These are phyloP conservation scores for Triops cancriformis DNA, from an alignment of 1,140 invertebrate genomes.

Conservation along the genomic window DNA sequence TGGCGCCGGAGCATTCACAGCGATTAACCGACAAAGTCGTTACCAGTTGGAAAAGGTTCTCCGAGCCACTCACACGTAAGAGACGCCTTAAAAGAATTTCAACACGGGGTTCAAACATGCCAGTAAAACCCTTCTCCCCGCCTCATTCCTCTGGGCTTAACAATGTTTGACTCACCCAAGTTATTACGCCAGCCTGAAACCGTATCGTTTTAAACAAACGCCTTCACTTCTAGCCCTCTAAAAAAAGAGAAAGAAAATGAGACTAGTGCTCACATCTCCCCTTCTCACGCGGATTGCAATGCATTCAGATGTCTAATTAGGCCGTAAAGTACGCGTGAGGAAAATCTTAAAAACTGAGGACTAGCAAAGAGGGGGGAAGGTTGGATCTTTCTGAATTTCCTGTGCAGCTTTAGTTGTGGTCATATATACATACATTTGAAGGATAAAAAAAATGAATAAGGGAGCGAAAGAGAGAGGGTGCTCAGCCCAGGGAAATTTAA, in stretches of 20 bases:
- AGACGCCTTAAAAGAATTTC: neutral
- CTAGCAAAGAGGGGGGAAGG: neutral
- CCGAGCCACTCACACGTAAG: neutral
- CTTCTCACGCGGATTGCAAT: conserved; percentile 5
- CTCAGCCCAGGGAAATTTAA: neutral
- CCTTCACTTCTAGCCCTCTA: neutral
- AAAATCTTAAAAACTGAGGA: neutral
- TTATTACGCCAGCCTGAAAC: neutral
- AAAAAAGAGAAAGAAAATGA: neutral
- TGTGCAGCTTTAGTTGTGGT: neutral
- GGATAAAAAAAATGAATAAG: neutral
- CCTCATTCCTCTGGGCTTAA: neutral
- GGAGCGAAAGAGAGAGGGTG: neutral
- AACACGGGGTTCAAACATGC: neutral
- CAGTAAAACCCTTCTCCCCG: neutral
- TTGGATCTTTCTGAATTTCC: neutral
- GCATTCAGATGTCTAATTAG: conserved; percentile 14
- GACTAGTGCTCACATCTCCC: neutral
- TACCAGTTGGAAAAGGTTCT: neutral
- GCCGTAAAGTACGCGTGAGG: neutral
- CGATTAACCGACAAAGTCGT: neutral
- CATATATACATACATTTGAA: neutral
- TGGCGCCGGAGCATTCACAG: neutral
- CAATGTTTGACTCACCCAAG: conserved; percentile 3
- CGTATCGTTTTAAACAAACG: neutral